These are phyloP conservation scores for Delichon dasypus DNA, from an alignment of 2,797 vertebrate genomes.

Conservation along the genomic window DNA sequence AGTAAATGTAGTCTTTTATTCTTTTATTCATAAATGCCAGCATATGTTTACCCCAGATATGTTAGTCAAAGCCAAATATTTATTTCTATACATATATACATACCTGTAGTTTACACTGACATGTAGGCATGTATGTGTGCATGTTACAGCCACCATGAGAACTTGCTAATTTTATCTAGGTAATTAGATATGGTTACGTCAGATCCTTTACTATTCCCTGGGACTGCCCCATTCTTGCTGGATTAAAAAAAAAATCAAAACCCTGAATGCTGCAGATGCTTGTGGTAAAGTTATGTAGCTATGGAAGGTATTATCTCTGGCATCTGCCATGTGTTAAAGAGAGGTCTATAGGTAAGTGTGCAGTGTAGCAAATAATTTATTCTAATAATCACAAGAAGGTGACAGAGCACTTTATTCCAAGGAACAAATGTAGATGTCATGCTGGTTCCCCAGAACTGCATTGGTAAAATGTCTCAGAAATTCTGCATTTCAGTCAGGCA, in stretches of 20 bases:
- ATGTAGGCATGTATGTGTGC: neutral
- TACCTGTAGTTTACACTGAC: neutral
- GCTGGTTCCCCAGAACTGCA: neutral
- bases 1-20: constrained; percentile 55
- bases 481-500: neutral
- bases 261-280: constrained; percentile 5
- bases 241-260: neutral
- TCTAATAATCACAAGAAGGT: constrained; percentile 11
- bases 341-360: neutral
- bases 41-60: constrained; percentile 58
- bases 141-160: neutral
- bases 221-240: constrained; percentile 20
- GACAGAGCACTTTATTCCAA: constrained; percentile 23
- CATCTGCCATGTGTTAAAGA: neutral
- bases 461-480: neutral
- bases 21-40: constrained; percentile 54
- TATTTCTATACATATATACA: neutral
- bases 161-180: constrained; percentile 16
- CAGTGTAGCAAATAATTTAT: constrained; percentile 45
- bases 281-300: constrained; percentile 37
- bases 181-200: neutral
- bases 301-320: neutral
- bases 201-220: constrained; percentile 38
- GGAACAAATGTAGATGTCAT: neutral
- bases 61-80: constrained; percentile 8